A percentile compares a stretch with the other conserved stretches of the same genome.
These are phyloP conservation scores for Smittia aterrima DNA, from an alignment of 2,888 invertebrate species.

Conservation along the genomic window DNA sequence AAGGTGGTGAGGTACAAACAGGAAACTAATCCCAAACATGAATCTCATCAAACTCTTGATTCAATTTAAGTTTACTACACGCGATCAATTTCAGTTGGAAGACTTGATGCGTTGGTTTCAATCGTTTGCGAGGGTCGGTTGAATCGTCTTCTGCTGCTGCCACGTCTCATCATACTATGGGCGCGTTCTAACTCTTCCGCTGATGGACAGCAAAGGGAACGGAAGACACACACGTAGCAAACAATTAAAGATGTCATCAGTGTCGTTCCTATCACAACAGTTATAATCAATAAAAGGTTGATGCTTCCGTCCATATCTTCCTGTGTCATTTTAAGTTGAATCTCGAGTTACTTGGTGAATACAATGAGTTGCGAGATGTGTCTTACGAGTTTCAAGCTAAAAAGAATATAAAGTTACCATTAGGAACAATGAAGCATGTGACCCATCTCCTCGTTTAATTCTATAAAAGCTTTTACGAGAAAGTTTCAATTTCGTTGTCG, in stretches of 20 bases:
- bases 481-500: too few species aligned
- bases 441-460: too few species aligned
- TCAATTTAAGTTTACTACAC: slow-evolving; percentile 26
- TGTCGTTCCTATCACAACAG: slow-evolving; percentile 60
- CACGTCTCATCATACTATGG: slow-evolving; percentile 33
- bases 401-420: too few species aligned
- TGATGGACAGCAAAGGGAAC: slow-evolving; percentile 61
- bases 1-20: too few species aligned
- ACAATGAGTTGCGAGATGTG: too few species aligned
- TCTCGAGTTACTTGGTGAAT: too few species aligned
- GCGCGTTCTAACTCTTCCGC: slow-evolving; percentile 49
- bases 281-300: slow-evolving; percentile 59
- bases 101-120: slow-evolving; percentile 37
- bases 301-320: slow-evolving; percentile 55
- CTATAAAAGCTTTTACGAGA: too few species aligned
- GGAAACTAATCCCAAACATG: too few species aligned
- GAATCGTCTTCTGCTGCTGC: slow-evolving; percentile 32
- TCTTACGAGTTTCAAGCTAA: too few species aligned
- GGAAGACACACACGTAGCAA: slow-evolving; percentile 65
- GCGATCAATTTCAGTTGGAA: slow-evolving; percentile 35
- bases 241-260: slow-evolving; percentile 62
- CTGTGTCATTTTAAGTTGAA: slow-evolving; percentile 32
- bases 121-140: slow-evolving; percentile 14
- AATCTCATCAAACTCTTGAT: too few species aligned
- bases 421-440: too few species aligned